Evolutionary conservation across 2,797 vertebrate genomes (phyloP).

Genomic region (Anabas testudineus): DNA sequence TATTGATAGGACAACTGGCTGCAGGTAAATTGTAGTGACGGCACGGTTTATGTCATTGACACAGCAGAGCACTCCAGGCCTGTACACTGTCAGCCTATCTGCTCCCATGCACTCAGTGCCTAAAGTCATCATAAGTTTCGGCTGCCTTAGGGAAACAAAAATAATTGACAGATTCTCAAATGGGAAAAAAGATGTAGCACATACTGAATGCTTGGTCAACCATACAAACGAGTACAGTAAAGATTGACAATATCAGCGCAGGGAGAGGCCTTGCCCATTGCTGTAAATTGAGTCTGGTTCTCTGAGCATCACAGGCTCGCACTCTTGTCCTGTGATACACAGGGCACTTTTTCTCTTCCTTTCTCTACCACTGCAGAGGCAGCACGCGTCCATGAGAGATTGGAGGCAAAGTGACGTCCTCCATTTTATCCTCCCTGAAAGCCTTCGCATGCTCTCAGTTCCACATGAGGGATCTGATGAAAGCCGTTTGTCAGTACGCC

Average conservation of each 20-base stretch:
- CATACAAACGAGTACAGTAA: slow-evolving; percentile 35
- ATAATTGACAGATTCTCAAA: slow-evolving; percentile 64
- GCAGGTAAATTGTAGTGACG: neutral
- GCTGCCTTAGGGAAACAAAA: slow-evolving; percentile 46
- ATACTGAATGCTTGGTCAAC: slow-evolving; percentile 48
- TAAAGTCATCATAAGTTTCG: slow-evolving; percentile 46
- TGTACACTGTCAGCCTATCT: slow-evolving; percentile 1
- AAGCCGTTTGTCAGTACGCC: slow-evolving; percentile 86
- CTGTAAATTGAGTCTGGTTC: slow-evolving; percentile 59
- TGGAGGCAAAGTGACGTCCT: slow-evolving; percentile 83
- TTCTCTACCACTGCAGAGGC: slow-evolving; percentile 71
- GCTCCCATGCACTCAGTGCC: slow-evolving; percentile 4
- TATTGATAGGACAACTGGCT: neutral
- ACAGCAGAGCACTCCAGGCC: neutral
- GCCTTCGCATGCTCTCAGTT: slow-evolving; percentile 86
- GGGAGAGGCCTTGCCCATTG: slow-evolving; percentile 40
- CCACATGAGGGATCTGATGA: slow-evolving; percentile 87
- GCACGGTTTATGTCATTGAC: slow-evolving; percentile 23
- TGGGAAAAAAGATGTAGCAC: slow-evolving; percentile 25
- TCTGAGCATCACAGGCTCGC: slow-evolving; percentile 40
- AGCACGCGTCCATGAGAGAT: slow-evolving; percentile 80
- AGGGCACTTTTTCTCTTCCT: slow-evolving; percentile 38
- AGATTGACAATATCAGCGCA: slow-evolving; percentile 49
- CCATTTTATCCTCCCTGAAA: slow-evolving; percentile 84
- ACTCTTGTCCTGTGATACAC: slow-evolving; percentile 56